Base-by-base conservation (phyloP, 2,888 invertebrate species). In the Temnothorax ravouxi region DNA sequence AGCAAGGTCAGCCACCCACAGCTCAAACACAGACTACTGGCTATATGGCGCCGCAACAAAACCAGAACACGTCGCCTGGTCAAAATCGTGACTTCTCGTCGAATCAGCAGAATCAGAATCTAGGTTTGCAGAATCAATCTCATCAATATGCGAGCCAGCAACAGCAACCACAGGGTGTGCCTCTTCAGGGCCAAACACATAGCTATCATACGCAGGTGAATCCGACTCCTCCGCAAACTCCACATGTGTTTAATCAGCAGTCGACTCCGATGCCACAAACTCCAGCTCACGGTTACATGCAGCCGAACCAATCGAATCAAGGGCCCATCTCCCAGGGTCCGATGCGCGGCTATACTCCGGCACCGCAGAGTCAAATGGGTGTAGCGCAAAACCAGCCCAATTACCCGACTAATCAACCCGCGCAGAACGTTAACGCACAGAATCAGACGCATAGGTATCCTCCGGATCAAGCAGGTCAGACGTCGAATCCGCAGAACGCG, bases 321-420 rank as follows among this genome's bases (percentile, higher is more conserved):
- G 44, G 88, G 21, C 38, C 91, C 6, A 84, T 92, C 5, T 71
- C 91, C 9, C 93, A 91, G 71, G 92, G 91, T 90, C 90, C 91
- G 61, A 92, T 93, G 15, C 91, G 92, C 18, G 91, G 92, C 6
- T 94, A 94, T 82, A 38, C 91, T 9, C 66, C 90, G 9, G 72
- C 89, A 13, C 75, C 91, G 9, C 91, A 91, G 59, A 87, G 71
- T 84, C 93, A 91, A 71, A 88, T 90, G 5, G 85, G 79, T 8
- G 83, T 91, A 5, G 44, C 88, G 52, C 90, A 89, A 67, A 90
- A 83, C 52, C 80, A 88, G 34, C 64, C 84, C n/a, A 82, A 88
- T 21, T 93, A 92, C 74, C 85, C 90, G 15, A 41, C 89, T 29
- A 84, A 84, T 44, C 91, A 92, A 69, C 59, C 91, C 9, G 61